These are phyloP conservation scores for Varanus komodoensis DNA, from an alignment of 2,113 vertebrate species.

Conservation along the genomic window DNA sequence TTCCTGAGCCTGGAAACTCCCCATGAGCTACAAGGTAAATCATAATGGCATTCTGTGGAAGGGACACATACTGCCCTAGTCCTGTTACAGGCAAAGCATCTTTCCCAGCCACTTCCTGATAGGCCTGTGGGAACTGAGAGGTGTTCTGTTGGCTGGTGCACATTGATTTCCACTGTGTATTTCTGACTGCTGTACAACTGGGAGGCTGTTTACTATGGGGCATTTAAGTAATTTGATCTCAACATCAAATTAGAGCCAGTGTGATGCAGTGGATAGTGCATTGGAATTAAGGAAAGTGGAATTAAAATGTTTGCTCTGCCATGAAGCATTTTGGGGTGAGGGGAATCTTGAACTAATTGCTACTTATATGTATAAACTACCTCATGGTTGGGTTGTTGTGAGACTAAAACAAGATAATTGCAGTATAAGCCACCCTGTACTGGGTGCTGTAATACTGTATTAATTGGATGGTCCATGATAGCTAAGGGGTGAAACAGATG, in stretches of 20 bases:
- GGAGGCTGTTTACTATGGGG: neutral
- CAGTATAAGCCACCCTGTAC: neutral
- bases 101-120: neutral
- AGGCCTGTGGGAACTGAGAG: neutral
- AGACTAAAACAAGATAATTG: neutral
- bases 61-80: neutral
- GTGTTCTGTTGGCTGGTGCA: neutral
- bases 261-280: neutral
- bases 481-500: neutral
- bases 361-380: neutral
- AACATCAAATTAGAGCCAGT: neutral
- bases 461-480: neutral
- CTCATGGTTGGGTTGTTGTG: neutral
- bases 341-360: neutral
- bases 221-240: neutral
- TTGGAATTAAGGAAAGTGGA: neutral
- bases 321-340: neutral
- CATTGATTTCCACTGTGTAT: neutral
- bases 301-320: neutral
- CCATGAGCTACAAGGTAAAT: neutral
- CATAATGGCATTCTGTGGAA: neutral
- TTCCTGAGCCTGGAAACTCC: neutral
- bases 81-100: neutral
- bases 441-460: neutral
- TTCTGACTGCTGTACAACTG: neutral